Base-by-base conservation (phyloP, 1,140 invertebrate genomes). In the Protaetia brevitarsis region DNA sequence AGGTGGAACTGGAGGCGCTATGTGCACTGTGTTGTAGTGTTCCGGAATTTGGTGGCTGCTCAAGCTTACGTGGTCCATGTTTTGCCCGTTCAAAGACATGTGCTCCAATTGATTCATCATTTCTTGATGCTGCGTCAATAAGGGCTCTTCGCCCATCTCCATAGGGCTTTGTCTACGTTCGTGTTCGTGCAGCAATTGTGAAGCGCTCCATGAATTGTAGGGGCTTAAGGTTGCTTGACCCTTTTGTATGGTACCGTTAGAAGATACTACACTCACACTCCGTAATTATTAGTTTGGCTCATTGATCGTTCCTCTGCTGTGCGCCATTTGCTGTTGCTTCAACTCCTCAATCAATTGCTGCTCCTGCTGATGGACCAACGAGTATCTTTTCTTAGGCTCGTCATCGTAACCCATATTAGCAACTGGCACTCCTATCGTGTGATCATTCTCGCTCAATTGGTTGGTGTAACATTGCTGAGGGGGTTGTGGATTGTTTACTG, bases 161-260 rank as follows among this genome's bases (percentile, higher is more conserved):
- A 69, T 68, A 0, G 84, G 83, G 68, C 82, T 83, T 34, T 80
- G 80, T 30, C 84, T 76, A 26, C 82, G 77, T 71, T 87, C 84
- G 66, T 87, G 85, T 72, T 86, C 85, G 68, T 84, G 82, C 2
- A 87, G 73, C 6, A 87, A 73, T 72, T 86, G 83, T 7, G 81
- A 83, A 3, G 85, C 84, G 26, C 82, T 82, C 84, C 84, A 86
- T 0, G 81, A 83, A 65, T 84, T 83, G 68, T 81, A 82, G 3
- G 83, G 82, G 65, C 80, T 83, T 13, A 84, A 73, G 8, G 80
- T 79, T 23, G 79, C 77, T 6, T 79, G 80, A 59, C 77, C 74
- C 37, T 79, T 66, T 19, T 77, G 75, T 16, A 81, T 70, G 0
- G 79, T 79, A 16, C 75, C 75, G 66, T 74, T 79, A 23, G 76